These are phyloP conservation scores for Frankliniella intonsa DNA, from an alignment of 2,888 invertebrate genomes.

Conservation along the genomic window DNA sequence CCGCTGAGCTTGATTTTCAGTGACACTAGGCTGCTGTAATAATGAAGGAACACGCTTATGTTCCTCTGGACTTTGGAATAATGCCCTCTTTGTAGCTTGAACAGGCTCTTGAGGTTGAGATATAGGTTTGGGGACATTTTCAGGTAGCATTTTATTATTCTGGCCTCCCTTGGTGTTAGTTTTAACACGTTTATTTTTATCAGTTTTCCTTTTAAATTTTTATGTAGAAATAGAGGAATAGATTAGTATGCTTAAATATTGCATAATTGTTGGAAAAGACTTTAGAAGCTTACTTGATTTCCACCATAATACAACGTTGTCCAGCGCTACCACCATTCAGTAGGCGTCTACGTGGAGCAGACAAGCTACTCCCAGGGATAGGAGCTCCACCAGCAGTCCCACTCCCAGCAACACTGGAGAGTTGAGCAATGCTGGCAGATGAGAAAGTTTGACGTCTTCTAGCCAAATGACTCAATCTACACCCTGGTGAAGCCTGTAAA, in stretches of 20 bases:
- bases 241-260: constrained; percentile 18
- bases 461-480: constrained; percentile 71
- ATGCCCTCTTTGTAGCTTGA: constrained; percentile 63
- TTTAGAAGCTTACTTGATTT: constrained; percentile 54
- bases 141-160: constrained; percentile 46
- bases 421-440: constrained; percentile 55
- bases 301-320: constrained; percentile 55
- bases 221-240: constrained; percentile 27
- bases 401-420: constrained; percentile 40
- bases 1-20: constrained; percentile 52
- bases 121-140: constrained; percentile 38
- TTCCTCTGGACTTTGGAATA: constrained; percentile 65
- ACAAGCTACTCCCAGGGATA: constrained; percentile 46
- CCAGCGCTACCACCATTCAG: not conserved
- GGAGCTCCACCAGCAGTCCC: constrained; percentile 48
- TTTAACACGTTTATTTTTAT: constrained; percentile 41
- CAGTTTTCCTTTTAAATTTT: constrained; percentile 35
- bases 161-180: constrained; percentile 47
- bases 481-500: constrained; percentile 60
- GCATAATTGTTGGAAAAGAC: constrained; percentile 39
- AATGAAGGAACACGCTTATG: constrained; percentile 40
- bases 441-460: constrained; percentile 70
- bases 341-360: constrained; percentile 40
- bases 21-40: constrained; percentile 45
- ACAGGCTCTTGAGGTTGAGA: constrained; percentile 44